Evolutionary conservation across 1,140 invertebrate genomes (phyloP).

Genomic region (Zaprionus capensis): DNA sequence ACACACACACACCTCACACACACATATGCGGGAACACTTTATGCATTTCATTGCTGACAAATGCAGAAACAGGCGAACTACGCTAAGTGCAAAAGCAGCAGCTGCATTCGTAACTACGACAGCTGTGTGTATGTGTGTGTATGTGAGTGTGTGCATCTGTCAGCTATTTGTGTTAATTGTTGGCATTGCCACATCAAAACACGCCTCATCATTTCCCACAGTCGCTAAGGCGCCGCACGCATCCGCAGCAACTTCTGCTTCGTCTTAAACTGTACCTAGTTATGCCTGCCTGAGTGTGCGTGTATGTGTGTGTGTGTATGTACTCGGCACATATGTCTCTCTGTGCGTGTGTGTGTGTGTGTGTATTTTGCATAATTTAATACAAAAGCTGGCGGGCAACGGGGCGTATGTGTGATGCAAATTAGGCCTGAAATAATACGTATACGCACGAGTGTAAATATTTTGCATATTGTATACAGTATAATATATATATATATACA

Average conservation of each 20-base stretch:
- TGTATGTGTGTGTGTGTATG: neutral
- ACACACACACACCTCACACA: constrained; percentile 27
- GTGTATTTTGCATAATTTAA: constrained; percentile 48
- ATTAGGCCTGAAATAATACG: constrained; percentile 35
- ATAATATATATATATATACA: constrained; percentile 1
- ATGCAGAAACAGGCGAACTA: constrained; percentile 46
- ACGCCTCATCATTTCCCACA: constrained; percentile 37
- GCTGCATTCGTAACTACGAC: constrained; percentile 28
- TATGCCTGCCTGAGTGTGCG: neutral
- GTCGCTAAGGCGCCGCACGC: constrained; percentile 5
- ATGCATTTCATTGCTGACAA: constrained; percentile 46
- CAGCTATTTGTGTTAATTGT: constrained; percentile 54
- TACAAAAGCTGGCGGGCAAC: constrained; percentile 33
- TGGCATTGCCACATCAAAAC: constrained; percentile 53
- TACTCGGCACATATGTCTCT: neutral
- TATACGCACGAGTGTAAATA: constrained; percentile 10
- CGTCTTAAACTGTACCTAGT: constrained; percentile 5
- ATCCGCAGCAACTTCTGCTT: neutral
- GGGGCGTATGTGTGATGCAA: constrained; percentile 48
- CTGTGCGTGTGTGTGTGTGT: neutral
- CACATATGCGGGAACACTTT: neutral
- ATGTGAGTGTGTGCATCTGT: constrained; percentile 11
- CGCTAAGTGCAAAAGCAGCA: constrained; percentile 29
- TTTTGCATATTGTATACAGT: constrained; percentile 14
- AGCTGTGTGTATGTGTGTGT: neutral